phyloP scores from a whole-genome alignment of 2,113 vertebrate species.

The Spilogale gracilis region DNA sequence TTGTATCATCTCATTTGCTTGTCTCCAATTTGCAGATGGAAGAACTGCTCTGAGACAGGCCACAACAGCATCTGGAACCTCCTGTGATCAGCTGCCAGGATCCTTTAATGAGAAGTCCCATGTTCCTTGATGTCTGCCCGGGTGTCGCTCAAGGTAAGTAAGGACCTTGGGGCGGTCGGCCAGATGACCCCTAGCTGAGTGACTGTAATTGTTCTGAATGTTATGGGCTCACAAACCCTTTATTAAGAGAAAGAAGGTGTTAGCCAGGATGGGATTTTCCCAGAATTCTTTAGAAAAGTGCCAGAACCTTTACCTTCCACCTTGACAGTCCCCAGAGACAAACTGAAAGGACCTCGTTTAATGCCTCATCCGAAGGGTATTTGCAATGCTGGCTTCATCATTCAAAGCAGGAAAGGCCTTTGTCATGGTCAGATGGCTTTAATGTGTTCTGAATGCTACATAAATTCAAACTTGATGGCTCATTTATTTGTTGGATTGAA shows the following conservation, averaged over 20 bases:
- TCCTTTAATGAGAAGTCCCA: neutral
- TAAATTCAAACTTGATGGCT: constrained; percentile 92
- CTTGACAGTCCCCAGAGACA: constrained; percentile 86
- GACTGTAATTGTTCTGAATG: neutral
- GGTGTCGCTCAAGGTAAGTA: constrained; percentile 1
- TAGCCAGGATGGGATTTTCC: constrained; percentile 74
- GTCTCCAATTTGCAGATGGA: neutral
- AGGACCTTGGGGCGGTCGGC: neutral
- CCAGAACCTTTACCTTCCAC: constrained; percentile 83
- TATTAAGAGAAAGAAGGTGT: neutral
- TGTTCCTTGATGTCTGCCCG: neutral
- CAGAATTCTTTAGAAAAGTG: constrained; percentile 65
- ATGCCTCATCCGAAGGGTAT: constrained; percentile 89
- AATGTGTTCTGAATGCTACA: constrained; percentile 91
- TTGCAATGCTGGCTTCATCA: constrained; percentile 88
- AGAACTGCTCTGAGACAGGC: constrained; percentile 13
- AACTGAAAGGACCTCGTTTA: constrained; percentile 88
- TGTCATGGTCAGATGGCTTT: constrained; percentile 92
- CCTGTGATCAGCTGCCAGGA: neutral
- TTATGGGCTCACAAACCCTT: neutral
- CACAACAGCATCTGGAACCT: neutral
- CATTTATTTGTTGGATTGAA: constrained; percentile 91
- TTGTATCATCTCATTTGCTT: neutral
- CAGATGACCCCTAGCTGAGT: neutral
- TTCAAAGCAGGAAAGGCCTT: constrained; percentile 91